These are phyloP conservation scores for Stichopus chloronotus DNA, from an alignment of 35 echinoderm and acorn worm species.

Conservation along the genomic window DNA sequence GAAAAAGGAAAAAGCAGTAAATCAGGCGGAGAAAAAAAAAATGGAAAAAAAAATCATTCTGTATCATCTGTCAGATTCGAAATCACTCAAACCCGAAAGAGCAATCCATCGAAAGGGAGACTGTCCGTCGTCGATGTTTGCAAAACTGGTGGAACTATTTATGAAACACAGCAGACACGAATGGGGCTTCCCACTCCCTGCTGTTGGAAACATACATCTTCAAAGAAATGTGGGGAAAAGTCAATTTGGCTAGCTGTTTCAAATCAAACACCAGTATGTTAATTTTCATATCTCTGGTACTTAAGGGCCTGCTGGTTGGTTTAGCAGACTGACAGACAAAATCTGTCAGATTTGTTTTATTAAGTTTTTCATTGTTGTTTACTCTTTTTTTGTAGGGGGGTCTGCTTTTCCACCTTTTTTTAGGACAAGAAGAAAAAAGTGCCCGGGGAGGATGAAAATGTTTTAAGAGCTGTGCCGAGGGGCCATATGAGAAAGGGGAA, in stretches of 20 bases:
- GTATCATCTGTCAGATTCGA: not conserved
- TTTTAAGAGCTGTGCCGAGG: not conserved
- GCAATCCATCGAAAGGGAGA: not conserved
- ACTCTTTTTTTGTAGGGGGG: too few relatives aligned
- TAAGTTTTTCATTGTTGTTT: too few relatives aligned
- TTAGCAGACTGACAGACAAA: slow-evolving; percentile 1
- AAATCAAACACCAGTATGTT: slow-evolving; percentile 10
- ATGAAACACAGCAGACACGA: slow-evolving; percentile 6
- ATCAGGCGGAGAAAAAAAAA: not conserved
- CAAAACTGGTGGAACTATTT: slow-evolving; percentile 8
- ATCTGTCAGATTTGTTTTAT: not conserved
- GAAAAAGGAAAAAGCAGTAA: not conserved
- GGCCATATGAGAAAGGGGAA: not conserved
- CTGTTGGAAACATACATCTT: not conserved
- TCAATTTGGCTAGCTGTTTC: slow-evolving; percentile 20
- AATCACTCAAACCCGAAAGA: not conserved
- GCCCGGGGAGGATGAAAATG: not conserved
- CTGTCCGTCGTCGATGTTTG: not conserved
- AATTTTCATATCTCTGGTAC: not conserved
- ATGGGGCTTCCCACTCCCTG: not conserved
- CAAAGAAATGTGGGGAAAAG: not conserved
- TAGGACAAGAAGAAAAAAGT: not conserved
- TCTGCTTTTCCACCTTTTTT: not conserved
- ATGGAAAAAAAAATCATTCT: not conserved
- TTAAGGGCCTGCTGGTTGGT: not conserved